Conservation (phyloP, 2,888 invertebrate species). For the Erpobdella octoculata region DNA sequence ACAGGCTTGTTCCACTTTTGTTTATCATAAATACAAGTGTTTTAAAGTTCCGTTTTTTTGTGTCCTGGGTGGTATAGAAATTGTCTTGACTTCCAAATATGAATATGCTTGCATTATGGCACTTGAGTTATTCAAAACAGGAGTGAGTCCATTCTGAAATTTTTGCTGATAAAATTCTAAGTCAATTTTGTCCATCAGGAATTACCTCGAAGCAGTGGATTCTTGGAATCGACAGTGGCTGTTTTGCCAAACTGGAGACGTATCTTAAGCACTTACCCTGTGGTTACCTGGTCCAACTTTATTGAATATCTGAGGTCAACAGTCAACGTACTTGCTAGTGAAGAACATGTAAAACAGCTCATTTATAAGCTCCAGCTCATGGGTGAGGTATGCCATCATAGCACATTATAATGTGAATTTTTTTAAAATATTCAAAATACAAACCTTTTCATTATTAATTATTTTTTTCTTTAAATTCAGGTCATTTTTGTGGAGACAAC, state of each 20-base stretch:
- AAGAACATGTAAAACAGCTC: slow-evolving; percentile 61
- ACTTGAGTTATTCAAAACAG: no score
- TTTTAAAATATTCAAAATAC: no score
- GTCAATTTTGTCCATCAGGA: slow-evolving; percentile 48
- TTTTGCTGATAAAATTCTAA: not conserved
- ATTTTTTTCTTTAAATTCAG: slow-evolving; percentile 44
- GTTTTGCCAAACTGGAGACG: slow-evolving; percentile 55
- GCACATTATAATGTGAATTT: no score
- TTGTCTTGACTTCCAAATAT: no score
- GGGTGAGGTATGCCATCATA: slow-evolving; percentile 61
- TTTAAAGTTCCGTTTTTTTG: no score
- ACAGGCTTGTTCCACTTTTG: no score
- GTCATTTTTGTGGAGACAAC: slow-evolving; percentile 59
- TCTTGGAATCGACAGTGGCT: slow-evolving; percentile 58
- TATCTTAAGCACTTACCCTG: slow-evolving; percentile 59
- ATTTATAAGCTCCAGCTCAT: slow-evolving; percentile 61
- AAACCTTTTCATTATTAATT: slow-evolving; percentile 23
- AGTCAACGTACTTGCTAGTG: slow-evolving; percentile 62
- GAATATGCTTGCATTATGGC: no score
- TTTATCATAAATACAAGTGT: no score
- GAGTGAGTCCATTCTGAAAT: not conserved
- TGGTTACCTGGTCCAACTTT: slow-evolving; percentile 60
- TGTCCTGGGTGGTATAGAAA: no score
- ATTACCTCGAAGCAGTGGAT: slow-evolving; percentile 57
- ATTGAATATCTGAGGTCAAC: slow-evolving; percentile 57